A percentile compares a stretch with the other conserved stretches of the same genome.
phyloP scores from a whole-genome alignment of 2,797 vertebrate genomes.

The Aeoliscus strigatus region DNA sequence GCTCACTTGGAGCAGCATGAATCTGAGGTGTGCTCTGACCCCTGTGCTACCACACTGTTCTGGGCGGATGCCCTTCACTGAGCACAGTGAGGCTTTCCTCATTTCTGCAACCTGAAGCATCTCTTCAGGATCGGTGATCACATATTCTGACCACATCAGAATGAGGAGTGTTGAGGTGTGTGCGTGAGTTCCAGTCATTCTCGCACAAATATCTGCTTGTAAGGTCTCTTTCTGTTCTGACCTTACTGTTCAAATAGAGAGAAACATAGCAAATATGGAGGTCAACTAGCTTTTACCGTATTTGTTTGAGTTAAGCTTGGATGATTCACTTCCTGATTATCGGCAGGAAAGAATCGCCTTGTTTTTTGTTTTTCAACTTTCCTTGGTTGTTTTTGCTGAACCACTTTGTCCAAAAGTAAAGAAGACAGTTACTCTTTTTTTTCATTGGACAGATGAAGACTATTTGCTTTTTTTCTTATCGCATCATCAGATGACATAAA shows the following conservation, averaged over 20 bases:
- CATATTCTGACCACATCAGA: not conserved
- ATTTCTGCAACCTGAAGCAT: constrained; percentile 11
- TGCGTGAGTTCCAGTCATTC: not conserved
- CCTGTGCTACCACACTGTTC: constrained; percentile 16
- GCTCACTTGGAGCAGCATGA: constrained; percentile 52
- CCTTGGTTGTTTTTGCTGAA: constrained; percentile 62
- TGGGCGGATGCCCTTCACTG: constrained; percentile 28
- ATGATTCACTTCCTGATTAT: too few relatives aligned
- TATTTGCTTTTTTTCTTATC: constrained; percentile 17
- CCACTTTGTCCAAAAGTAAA: constrained; percentile 29
- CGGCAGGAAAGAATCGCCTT: too few relatives aligned
- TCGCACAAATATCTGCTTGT: too few relatives aligned
- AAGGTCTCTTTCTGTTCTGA: not conserved
- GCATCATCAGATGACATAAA: constrained; percentile 8
- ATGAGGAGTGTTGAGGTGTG: too few relatives aligned
- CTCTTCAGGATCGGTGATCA: constrained; percentile 17
- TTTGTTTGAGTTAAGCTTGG: too few relatives aligned
- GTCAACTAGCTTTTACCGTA: too few relatives aligned
- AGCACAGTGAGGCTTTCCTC: constrained; percentile 17
- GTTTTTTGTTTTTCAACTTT: constrained; percentile 61
- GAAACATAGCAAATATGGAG: constrained; percentile 2
- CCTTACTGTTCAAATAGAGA: constrained; percentile 3
- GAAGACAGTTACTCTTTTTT: constrained; percentile 47
- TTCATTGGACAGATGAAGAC: not conserved
- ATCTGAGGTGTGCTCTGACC: constrained; percentile 40